Conservation (phyloP, 2,888 invertebrate genomes). For the Acholoe squamosa region DNA sequence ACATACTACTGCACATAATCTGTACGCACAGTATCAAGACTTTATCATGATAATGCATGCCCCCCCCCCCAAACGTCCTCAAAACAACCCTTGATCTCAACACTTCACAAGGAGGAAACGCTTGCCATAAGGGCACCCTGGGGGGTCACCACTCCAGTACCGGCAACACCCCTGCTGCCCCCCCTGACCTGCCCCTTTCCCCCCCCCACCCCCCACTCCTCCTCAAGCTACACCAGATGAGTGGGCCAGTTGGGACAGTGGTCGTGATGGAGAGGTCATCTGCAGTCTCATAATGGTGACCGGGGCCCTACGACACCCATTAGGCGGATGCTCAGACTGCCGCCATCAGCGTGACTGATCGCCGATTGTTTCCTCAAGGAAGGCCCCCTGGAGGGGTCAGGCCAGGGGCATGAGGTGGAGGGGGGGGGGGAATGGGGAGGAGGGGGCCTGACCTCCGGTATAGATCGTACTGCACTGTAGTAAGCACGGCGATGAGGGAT, state of each 20-base stretch:
- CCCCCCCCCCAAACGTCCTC: no score
- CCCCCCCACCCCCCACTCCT: not conserved
- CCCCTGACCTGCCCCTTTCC: not conserved
- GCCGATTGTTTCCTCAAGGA: slow-evolving; percentile 28
- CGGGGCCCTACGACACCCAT: not conserved
- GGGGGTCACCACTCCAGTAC: not conserved
- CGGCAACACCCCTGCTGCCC: no score
- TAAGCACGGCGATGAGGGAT: not conserved
- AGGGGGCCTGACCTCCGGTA: not conserved
- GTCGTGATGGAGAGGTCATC: slow-evolving; percentile 20
- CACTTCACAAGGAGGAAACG: no score
- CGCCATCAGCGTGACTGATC: slow-evolving; percentile 5
- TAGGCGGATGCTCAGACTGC: not conserved
- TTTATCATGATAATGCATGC: no score
- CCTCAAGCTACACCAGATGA: not conserved
- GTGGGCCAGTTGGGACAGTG: not conserved
- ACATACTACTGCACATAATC: no score
- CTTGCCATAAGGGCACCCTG: no score
- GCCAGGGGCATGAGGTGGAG: not conserved
- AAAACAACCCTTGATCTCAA: no score
- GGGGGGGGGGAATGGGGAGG: not conserved
- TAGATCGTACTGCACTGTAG: not conserved
- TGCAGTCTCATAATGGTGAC: not conserved
- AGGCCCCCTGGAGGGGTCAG: not conserved
- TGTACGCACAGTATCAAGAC: no score